Percentiles rank a stretch among this genome's conserved stretches.
Conservation (phyloP, 1,140 invertebrate species). For the Drosophila micromelanica region DNA sequence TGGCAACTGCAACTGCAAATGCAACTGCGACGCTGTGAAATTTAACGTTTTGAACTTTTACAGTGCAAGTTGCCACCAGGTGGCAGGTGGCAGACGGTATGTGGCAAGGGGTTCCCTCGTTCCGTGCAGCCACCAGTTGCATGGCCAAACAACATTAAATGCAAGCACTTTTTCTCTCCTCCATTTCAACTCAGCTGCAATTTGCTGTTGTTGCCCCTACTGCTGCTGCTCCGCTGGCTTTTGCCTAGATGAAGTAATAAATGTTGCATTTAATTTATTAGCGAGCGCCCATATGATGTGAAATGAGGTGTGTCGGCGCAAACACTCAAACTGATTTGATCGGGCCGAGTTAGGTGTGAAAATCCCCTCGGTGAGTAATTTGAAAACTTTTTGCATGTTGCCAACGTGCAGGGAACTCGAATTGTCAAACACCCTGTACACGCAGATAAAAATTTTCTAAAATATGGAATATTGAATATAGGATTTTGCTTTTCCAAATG, state of each 20-base stretch:
- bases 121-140: slow-evolving; percentile 46
- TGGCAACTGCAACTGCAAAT: slow-evolving; percentile 28
- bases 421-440: too few relatives aligned
- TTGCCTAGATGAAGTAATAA: slow-evolving; percentile 69
- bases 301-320: slow-evolving; percentile 41
- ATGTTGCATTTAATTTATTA: slow-evolving; percentile 81
- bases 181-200: too few relatives aligned
- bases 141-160: slow-evolving; percentile 50
- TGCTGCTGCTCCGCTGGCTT: slow-evolving; percentile 18
- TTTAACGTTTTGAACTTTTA: slow-evolving; percentile 75
- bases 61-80: slow-evolving; percentile 52
- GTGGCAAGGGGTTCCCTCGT: background rate
- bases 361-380: background rate
- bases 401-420: too few relatives aligned
- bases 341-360: slow-evolving; percentile 9
- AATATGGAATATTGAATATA: too few relatives aligned
- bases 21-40: slow-evolving; percentile 48
- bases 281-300: slow-evolving; percentile 15
- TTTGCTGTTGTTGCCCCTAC: slow-evolving; percentile 9
- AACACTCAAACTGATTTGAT: slow-evolving; percentile 29
- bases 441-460: too few relatives aligned
- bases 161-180: slow-evolving; percentile 28
- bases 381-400: background rate
- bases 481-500: too few relatives aligned
- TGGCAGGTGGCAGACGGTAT: slow-evolving; percentile 19